A percentile compares a stretch with the other conserved stretches of the same genome.
Conservation (phyloP, 2,888 invertebrate species). For the Stenodema calcarata region DNA sequence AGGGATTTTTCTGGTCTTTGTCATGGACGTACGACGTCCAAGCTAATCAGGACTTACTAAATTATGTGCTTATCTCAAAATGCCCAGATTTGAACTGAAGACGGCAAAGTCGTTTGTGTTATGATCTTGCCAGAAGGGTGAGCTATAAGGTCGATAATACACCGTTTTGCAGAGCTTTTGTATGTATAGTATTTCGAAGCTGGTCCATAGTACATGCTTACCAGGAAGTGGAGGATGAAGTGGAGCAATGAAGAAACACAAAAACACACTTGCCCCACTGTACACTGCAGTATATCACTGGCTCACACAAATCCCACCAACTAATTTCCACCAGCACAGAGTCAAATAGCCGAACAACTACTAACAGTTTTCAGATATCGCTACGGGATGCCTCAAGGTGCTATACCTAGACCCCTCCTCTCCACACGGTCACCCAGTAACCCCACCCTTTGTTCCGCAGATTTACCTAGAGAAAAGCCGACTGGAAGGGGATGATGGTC, state of each 20-base stretch:
- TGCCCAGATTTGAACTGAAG: too few species aligned
- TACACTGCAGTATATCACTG: neutral
- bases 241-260: neutral
- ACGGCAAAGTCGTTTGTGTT: too few species aligned
- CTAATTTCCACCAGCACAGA: neutral
- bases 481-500: neutral
- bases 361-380: neutral
- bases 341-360: conserved; percentile 3
- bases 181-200: too few species aligned
- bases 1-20: too few species aligned
- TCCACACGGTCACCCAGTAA: neutral
- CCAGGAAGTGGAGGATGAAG: neutral
- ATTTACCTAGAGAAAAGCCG: neutral
- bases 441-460: neutral
- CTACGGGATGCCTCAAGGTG: conserved; percentile 17
- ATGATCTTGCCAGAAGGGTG: too few species aligned
- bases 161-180: too few species aligned
- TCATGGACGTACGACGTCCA: too few species aligned
- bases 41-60: too few species aligned
- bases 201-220: neutral
- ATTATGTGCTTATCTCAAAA: too few species aligned
- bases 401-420: conserved; percentile 18
- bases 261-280: neutral
- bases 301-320: neutral
- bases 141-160: too few species aligned